Evolutionary conservation across 2,113 vertebrate species (phyloP), one percentile per base, ranked within the genome.

Genomic region (Peucedramus taeniatus): DNA sequence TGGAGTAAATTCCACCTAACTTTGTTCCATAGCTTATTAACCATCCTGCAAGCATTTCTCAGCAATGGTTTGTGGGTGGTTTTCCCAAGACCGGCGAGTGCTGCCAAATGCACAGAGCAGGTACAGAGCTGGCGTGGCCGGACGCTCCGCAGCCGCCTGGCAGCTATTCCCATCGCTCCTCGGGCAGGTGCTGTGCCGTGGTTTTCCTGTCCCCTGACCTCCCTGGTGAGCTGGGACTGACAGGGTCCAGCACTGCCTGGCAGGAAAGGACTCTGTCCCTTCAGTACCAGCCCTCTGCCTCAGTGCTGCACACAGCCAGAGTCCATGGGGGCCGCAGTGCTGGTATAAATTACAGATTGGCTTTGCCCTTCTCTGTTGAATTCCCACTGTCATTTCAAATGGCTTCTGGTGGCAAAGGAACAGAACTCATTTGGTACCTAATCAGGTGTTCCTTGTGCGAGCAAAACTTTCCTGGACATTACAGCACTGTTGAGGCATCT

Each of bases 121-220:
- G 35, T 42, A 39, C 14, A 13, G 64, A 39, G 56, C 19, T 40
- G 2, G 4, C 5, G 4, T 11, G 51, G 35, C 33, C 23, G 40
- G 56, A 26, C 13, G 12, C 53, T 40, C 66, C 69, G 23, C 8
- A 19, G 7, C 27, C 24, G 39, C 50, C 35, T 1, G 2, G 47
- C 21, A 61, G 4, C 51, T 66, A 33, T 13, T 54, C 14, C 17
- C 33, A 39, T 35, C 3, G 0, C 30, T 70, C 51, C 74, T 11
- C 7, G 54, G 50, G 33, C 5, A 15, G 69, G 37, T 54, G 69
- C 27, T 69, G 60, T 12, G 2, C 31, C 0, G 0, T 1, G 5
- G 20, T 54, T 54, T 44, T 56, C 60, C 53, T 2, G 3, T 61
- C 7, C 64, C 51, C 49, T 49, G 44, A 59, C 26, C 18, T 71